Evolutionary conservation across 2,888 invertebrate species (phyloP).

Genomic region (Pseudococcus jackbeardsleyi): DNA sequence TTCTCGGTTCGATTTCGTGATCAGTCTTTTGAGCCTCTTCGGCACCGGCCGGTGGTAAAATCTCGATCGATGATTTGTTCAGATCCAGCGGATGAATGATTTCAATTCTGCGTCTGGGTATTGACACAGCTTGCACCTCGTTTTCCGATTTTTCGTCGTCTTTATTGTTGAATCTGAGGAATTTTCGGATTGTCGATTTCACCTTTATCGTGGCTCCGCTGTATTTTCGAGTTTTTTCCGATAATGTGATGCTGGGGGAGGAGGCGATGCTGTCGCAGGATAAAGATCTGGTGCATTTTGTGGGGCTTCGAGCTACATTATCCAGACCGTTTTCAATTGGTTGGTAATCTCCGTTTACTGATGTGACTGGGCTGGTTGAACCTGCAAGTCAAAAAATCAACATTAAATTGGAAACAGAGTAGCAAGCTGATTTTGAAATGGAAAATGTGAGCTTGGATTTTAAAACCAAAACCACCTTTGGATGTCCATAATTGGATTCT

Average conservation of each 20-base stretch:
- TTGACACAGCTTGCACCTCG: conserved; percentile 68
- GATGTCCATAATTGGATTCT: no score
- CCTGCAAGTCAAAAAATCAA: not conserved
- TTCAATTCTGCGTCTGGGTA: conserved; percentile 82
- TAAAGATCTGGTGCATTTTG: conserved; percentile 60
- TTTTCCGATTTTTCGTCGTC: conserved; percentile 58
- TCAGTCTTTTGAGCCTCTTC: not conserved
- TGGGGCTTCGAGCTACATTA: not conserved
- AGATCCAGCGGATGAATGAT: conserved; percentile 91
- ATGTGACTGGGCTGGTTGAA: not conserved
- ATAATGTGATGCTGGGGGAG: not conserved
- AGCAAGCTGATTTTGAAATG: not conserved
- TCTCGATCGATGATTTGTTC: conserved; percentile 85
- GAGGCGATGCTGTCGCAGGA: conserved; percentile 60
- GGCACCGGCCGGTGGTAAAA: conserved; percentile 69
- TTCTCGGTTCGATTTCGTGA: not conserved
- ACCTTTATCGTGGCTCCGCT: conserved; percentile 71
- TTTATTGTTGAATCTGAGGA: conserved; percentile 80
- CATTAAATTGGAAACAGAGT: not conserved
- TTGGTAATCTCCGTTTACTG: not conserved
- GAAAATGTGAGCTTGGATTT: no score
- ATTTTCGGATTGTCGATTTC: conserved; percentile 86
- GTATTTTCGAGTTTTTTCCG: conserved; percentile 65
- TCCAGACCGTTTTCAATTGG: not conserved
- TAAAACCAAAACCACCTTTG: no score